Base-by-base conservation (phyloP, 2,888 invertebrate genomes). In the Drymonia ruficornis region DNA sequence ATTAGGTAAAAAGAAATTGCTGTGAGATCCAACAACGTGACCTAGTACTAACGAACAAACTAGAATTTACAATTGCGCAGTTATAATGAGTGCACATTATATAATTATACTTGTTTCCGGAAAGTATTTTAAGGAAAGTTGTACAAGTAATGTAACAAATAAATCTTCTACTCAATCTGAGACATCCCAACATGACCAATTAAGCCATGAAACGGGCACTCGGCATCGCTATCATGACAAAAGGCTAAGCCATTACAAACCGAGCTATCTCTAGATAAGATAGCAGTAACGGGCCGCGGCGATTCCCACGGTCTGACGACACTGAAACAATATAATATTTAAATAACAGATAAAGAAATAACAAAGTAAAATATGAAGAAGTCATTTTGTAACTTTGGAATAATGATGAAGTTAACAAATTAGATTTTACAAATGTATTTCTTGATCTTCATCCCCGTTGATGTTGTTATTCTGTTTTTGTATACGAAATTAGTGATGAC, bases 261-360 rank as follows among this genome's bases (percentile, higher is more conserved):
- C 43, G 31, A 66, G 64, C 72, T 72, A 72, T 72, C 70, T 55
- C 11, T 42, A 49, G 74, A 76, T 74, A 76, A 76, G 74, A 76
- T 74, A 66, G 55, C 61, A 62, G 53, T 59, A 63, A 65, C 67
- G 60, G 67, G 57, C 52, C 64, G 59, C 56, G 58, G 63, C 38
- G 45, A 51, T 71, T 74, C 74, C 69, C 74, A 74, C 74, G 75
- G 55, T 50, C 60, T 19, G 53, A 38, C 29, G 47, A 42, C 13
- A 61, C 61, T 53, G 50, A 63, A 57, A 71, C 65, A 67, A 59
- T 69, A 60, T 67, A 40, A 40, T 50, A 61, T 63, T 69, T 56
- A 49, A 18, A 50, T 59, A 64, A 40, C 18, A 36, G 59, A 74
- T 69, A 73, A 73, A 66, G 57, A 56, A n/a, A 61, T 73, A 62